phyloP scores from a whole-genome alignment of 2,797 vertebrate species.

The Onychomys arenicola region DNA sequence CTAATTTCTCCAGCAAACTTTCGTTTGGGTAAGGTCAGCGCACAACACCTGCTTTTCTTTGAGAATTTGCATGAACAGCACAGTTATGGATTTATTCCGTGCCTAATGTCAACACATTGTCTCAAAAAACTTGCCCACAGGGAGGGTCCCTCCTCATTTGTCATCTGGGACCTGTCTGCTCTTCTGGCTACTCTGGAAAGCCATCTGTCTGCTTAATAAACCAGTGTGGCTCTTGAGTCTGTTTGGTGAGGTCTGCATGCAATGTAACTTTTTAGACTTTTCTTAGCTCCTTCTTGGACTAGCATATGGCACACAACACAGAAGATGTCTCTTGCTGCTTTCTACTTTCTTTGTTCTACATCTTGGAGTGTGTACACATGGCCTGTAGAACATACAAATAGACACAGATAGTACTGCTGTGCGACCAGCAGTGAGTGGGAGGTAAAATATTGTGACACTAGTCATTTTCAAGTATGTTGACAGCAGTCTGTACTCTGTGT shows the following conservation, averaged over 20 bases:
- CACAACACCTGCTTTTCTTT: conserved; percentile 70
- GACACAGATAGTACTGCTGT: not conserved
- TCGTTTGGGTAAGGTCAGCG: conserved; percentile 65
- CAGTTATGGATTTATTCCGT: conserved; percentile 75
- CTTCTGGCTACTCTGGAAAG: conserved; percentile 76
- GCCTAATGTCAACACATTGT: conserved; percentile 81
- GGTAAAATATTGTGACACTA: not conserved
- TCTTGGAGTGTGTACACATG: not conserved
- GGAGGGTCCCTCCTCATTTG: conserved; percentile 72
- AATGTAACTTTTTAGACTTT: conserved; percentile 61
- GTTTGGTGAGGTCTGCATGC: conserved; percentile 61
- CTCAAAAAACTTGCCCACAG: conserved; percentile 70
- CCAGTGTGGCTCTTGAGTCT: conserved; percentile 58
- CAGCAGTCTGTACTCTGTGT: conserved; percentile 58
- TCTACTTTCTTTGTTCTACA: not conserved
- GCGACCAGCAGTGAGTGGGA: not conserved
- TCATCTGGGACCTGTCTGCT: conserved; percentile 80
- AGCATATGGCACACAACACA: not conserved
- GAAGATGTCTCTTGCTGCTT: not conserved
- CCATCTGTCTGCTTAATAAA: conserved; percentile 83
- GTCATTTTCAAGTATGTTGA: conserved; percentile 48
- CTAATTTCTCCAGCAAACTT: conserved; percentile 67
- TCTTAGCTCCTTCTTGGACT: conserved; percentile 3
- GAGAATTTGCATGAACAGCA: conserved; percentile 72
- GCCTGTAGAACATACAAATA: not conserved